These are phyloP conservation scores for Anoncus sp. DNA, from an alignment of 2,888 invertebrate genomes.

Conservation along the genomic window DNA sequence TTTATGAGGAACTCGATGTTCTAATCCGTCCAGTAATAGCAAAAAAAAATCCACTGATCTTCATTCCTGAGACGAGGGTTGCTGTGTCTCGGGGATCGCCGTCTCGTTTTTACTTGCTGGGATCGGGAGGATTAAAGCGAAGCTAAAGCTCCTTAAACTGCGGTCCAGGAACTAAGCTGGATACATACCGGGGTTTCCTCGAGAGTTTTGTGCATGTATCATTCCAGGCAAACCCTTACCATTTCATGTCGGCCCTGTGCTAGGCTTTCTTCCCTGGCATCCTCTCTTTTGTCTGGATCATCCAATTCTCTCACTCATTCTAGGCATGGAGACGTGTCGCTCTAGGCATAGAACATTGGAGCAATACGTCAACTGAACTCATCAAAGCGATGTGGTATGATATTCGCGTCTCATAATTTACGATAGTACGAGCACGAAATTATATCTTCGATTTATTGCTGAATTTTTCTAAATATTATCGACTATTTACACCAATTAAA, in stretches of 20 bases:
- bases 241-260: constrained; percentile 52
- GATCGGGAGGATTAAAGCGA: constrained; percentile 78
- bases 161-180: constrained; percentile 81
- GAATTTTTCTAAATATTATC: no score
- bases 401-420: no score
- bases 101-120: constrained; percentile 75
- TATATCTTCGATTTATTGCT: no score
- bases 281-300: constrained; percentile 81
- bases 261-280: constrained; percentile 55
- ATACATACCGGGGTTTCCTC: constrained; percentile 78
- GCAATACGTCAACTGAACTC: constrained; percentile 17
- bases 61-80: constrained; percentile 58
- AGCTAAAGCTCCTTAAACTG: constrained; percentile 83
- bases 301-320: constrained; percentile 67
- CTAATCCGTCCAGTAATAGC: constrained; percentile 13
- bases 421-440: no score
- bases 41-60: constrained; percentile 49
- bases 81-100: constrained; percentile 45
- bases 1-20: background rate
- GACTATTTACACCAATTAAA: no score
- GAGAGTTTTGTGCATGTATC: constrained; percentile 62
- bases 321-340: constrained; percentile 41
- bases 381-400: background rate
- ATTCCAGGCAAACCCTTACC: constrained; percentile 66
- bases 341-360: background rate